These are phyloP conservation scores for Lasioglossum lativentre DNA, from an alignment of 2,888 invertebrate species.

Conservation along the genomic window DNA sequence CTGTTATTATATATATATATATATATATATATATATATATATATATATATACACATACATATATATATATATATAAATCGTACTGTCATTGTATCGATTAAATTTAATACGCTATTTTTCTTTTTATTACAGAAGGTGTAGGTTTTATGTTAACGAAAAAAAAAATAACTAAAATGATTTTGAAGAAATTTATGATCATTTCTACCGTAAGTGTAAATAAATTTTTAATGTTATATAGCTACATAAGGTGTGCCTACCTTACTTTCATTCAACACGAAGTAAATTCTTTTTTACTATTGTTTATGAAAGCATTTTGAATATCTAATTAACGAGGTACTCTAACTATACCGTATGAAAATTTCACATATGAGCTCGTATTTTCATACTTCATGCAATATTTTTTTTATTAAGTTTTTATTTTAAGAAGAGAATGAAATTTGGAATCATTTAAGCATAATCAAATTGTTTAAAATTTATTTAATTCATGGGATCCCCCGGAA, in stretches of 20 bases:
- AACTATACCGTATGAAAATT: neutral
- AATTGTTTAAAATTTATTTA: neutral
- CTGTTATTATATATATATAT: too few relatives aligned
- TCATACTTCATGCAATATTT: neutral
- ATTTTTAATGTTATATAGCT: neutral
- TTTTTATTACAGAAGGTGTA: conserved; percentile 1
- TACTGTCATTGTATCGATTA: neutral
- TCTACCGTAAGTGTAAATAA: conserved; percentile 4
- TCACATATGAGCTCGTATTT: too few relatives aligned
- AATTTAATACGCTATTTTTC: neutral
- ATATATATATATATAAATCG: neutral
- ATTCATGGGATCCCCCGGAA: neutral
- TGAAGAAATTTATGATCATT: neutral
- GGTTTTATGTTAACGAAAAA: conserved; percentile 1
- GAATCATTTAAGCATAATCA: too few relatives aligned
- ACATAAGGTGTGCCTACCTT: neutral
- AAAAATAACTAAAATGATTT: neutral
- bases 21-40: neutral
- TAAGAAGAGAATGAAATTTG: neutral
- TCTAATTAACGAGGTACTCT: neutral
- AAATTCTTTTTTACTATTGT: neutral
- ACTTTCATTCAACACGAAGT: neutral
- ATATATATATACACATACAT: neutral
- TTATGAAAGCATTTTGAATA: neutral
- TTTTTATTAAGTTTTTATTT: neutral